phyloP scores from a whole-genome alignment of 2,113 vertebrate genomes.

The Ammospiza caudacuta region DNA sequence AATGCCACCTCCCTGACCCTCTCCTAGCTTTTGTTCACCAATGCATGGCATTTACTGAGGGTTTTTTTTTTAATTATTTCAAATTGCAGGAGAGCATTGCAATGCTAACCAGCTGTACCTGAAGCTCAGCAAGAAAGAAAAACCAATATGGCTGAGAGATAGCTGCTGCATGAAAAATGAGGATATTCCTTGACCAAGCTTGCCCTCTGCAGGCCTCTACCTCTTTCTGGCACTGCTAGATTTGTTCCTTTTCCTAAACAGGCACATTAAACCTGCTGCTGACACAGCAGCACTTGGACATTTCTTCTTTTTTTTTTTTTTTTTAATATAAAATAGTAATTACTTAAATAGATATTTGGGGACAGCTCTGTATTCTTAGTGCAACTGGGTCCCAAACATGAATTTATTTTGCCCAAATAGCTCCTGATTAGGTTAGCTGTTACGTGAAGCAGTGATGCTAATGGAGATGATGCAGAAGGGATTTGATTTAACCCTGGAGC shows the following conservation, averaged over 20 bases:
- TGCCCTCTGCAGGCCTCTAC: conserved; percentile 70
- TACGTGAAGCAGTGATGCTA: conserved; percentile 20
- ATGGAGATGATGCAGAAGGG: conserved; percentile 43
- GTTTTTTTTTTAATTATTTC: neutral
- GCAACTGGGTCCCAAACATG: neutral
- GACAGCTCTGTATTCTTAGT: neutral
- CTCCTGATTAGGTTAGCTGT: neutral
- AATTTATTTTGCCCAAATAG: conserved; percentile 1
- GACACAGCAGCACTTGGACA: neutral
- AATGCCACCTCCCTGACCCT: neutral
- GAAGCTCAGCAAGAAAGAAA: neutral
- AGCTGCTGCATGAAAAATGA: neutral
- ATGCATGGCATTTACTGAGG: neutral
- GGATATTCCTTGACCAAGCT: conserved; percentile 62
- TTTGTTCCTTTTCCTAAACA: neutral
- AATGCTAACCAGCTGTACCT: neutral
- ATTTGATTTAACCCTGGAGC: conserved; percentile 43
- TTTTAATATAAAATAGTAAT: neutral
- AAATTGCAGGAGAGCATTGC: neutral
- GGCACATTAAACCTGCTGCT: neutral
- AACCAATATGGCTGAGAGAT: neutral
- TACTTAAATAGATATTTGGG: neutral
- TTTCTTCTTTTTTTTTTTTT: neutral
- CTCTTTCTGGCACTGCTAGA: neutral
- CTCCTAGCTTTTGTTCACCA: neutral